Conservation (phyloP, 2,113 vertebrate genomes). For the Polyodon spathula region DNA sequence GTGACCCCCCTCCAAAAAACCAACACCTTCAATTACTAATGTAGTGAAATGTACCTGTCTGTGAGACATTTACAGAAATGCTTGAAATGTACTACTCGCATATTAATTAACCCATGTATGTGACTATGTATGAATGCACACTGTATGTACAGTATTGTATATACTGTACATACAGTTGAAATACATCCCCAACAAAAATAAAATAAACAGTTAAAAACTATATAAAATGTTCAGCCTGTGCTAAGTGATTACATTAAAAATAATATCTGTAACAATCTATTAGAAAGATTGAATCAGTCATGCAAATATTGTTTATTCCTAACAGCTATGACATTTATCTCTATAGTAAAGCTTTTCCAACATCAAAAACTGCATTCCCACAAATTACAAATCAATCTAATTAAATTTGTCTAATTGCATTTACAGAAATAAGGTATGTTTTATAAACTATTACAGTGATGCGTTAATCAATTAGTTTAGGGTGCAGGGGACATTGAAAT, state of each 20-base stretch:
- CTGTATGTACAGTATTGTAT: too few relatives aligned
- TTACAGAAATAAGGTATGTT: slow-evolving; percentile 5
- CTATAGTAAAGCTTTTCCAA: not conserved
- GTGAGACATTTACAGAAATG: too few relatives aligned
- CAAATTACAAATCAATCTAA: slow-evolving; percentile 9
- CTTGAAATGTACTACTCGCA: too few relatives aligned
- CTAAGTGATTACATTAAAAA: not conserved
- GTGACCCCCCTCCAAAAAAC: too few relatives aligned
- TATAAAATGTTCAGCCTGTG: not conserved
- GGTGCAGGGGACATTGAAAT: not conserved
- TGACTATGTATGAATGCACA: too few relatives aligned
- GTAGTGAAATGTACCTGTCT: too few relatives aligned
- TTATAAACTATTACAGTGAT: slow-evolving; percentile 11
- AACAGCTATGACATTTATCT: not conserved
- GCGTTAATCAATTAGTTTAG: slow-evolving; percentile 5
- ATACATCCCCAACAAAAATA: too few relatives aligned
- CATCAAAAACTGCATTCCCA: not conserved
- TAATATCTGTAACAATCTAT: not conserved
- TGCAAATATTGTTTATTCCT: not conserved
- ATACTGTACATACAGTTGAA: too few relatives aligned
- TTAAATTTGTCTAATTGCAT: not conserved
- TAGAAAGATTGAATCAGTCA: slow-evolving; percentile 1
- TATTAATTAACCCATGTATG: too few relatives aligned
- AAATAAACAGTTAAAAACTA: too few relatives aligned
- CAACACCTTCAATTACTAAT: too few relatives aligned